phyloP scores from a whole-genome alignment of 2,888 invertebrate genomes.

The Adelognathus sp. region DNA sequence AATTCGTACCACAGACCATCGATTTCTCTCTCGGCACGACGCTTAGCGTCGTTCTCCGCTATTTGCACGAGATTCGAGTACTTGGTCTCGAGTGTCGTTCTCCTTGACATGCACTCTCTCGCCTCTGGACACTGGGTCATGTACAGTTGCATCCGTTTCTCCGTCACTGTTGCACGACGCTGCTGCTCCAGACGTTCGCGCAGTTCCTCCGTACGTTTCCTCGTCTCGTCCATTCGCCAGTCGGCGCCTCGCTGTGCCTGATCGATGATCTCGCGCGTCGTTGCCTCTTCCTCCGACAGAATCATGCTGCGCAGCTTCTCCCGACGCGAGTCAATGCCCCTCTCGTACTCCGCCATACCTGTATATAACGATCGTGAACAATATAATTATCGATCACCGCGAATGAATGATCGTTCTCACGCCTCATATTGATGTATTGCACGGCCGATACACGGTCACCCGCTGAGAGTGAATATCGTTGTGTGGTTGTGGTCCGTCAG shows the following conservation, averaged over 20 bases:
- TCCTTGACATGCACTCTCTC: slow-evolving; percentile 80
- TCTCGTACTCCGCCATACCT: slow-evolving; percentile 82
- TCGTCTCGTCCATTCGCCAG: slow-evolving; percentile 82
- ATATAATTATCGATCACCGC: background rate
- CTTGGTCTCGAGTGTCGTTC: slow-evolving; percentile 82
- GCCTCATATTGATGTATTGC: background rate
- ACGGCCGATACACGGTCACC: too few species aligned
- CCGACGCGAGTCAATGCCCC: slow-evolving; percentile 81
- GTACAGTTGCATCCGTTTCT: slow-evolving; percentile 81
- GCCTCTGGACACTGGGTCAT: slow-evolving; percentile 81
- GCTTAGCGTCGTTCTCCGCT: slow-evolving; percentile 83
- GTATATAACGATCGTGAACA: too few species aligned
- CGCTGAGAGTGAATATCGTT: too few species aligned
- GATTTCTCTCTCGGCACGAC: slow-evolving; percentile 83
- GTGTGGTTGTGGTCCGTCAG: too few species aligned
- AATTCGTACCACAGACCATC: slow-evolving; percentile 85
- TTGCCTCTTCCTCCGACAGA: slow-evolving; percentile 81
- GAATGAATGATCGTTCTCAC: slow-evolving; percentile 11
- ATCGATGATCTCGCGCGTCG: slow-evolving; percentile 83
- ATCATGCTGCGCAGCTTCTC: slow-evolving; percentile 78
- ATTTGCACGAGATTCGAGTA: slow-evolving; percentile 85
- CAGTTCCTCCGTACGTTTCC: slow-evolving; percentile 80
- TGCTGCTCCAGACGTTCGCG: slow-evolving; percentile 83
- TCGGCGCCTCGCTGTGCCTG: slow-evolving; percentile 82
- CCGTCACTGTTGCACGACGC: slow-evolving; percentile 81